These are phyloP conservation scores for Enteromius afrohamiltoni DNA, from an alignment of 2,797 vertebrate genomes.

Conservation along the genomic window DNA sequence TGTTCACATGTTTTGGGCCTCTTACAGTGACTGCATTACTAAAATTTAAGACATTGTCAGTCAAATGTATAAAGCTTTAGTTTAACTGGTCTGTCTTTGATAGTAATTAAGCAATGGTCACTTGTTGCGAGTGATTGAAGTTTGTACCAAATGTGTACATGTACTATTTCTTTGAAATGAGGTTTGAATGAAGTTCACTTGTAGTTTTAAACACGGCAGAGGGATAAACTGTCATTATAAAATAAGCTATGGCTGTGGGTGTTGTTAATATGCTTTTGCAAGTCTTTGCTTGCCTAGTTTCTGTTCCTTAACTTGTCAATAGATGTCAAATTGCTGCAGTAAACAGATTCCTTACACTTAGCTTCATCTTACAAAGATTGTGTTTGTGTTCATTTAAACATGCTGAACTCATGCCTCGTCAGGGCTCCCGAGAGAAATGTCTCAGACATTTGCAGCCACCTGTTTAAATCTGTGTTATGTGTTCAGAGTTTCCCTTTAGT, in stretches of 20 bases:
- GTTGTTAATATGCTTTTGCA: constrained; percentile 63
- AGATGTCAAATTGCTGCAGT: constrained; percentile 66
- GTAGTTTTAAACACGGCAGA: not conserved
- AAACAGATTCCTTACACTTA: constrained; percentile 66
- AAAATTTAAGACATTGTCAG: not conserved
- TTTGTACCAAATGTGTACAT: not conserved
- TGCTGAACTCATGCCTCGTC: constrained; percentile 59
- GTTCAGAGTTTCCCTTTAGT: constrained; percentile 44
- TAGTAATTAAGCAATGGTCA: not conserved
- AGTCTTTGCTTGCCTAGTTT: constrained; percentile 78
- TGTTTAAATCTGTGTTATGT: constrained; percentile 49
- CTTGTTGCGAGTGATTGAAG: not conserved
- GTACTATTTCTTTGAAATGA: not conserved
- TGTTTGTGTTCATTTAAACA: constrained; percentile 38
- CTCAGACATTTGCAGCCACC: constrained; percentile 41
- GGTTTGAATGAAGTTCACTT: not conserved
- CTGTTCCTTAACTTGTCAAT: constrained; percentile 69
- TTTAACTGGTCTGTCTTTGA: not conserved
- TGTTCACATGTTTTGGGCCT: not conserved
- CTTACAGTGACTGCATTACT: not conserved
- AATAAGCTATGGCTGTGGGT: constrained; percentile 37
- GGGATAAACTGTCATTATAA: constrained; percentile 22
- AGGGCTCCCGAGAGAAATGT: constrained; percentile 32
- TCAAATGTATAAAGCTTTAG: not conserved
- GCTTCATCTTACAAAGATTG: constrained; percentile 48